Evolutionary conservation across 2,797 vertebrate genomes (phyloP), one percentile per base, ranked within the genome.

Genomic region (Rhyacichthys aspro): DNA sequence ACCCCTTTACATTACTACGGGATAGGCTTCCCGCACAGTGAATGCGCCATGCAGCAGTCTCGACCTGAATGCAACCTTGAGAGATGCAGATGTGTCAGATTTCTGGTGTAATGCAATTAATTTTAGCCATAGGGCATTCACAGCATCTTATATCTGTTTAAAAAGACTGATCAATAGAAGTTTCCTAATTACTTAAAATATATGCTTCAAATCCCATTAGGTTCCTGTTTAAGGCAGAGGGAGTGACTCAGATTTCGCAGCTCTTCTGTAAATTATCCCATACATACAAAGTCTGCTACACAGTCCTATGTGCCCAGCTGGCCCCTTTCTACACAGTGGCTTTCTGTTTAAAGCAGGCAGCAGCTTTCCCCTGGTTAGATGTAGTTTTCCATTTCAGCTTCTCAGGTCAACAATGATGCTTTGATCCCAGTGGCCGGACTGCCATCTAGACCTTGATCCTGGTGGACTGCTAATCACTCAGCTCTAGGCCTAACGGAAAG

Each of bases 31-130:
- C 23, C 23, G 3, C 23, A 3, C 18, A 11, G 16, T 38, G 18
- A 46, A 67, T 69, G 68, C 61, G 76, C 71, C 71, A 75, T 23
- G 4, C 49, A 9, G 36, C 36, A 39, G 2, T 64, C 23, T 37
- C 54, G 57, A 71, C 63, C 71, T 63, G 37, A 58, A 8, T 61
- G 64, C 76, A 86, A 79, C 84, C 82, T 84, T 79, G 76, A 66
- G 7, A 32, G 44, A 17, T 71, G 67, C 74, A 74, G 63, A 58
- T 72, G 65, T 67, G 67, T 59, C 55, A 48, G 8, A n/a, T 66
- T 67, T 60, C 32, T 28, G 43, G 19, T 44, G 58, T 55, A 18
- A 23, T 48, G 14, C 43, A 46, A 11, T 8, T 39, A 15, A 38
- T 11, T 55, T 14, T 11, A 14, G 11, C 10, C 11, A 38, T 38